Evolutionary conservation across 2,797 vertebrate species (phyloP).

Genomic region (Phyllotis vaccarum): DNA sequence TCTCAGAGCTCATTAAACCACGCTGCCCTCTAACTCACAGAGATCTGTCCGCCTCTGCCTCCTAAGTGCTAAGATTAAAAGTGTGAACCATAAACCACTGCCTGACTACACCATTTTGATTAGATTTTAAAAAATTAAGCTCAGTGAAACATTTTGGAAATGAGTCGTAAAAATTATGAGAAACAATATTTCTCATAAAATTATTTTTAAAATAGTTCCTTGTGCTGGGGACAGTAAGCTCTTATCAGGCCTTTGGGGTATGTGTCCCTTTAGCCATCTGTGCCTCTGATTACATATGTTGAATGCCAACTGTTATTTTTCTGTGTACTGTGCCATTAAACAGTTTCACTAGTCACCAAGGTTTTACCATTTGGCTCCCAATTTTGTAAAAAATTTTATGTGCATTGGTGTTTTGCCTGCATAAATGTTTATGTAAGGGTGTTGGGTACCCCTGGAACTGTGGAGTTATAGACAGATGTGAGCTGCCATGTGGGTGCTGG

Average conservation of each 20-base stretch:
- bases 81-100: background rate
- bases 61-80: background rate
- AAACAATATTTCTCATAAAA: conserved; percentile 9
- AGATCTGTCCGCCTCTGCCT: background rate
- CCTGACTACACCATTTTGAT: background rate
- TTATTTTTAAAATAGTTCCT: background rate
- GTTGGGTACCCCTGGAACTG: background rate
- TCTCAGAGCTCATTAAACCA: background rate
- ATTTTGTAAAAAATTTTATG: background rate
- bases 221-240: background rate
- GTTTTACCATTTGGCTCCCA: background rate
- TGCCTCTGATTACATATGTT: background rate
- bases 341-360: background rate
- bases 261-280: too few relatives aligned
- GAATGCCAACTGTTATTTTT: background rate
- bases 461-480: background rate
- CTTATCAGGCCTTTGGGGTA: background rate
- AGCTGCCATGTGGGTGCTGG: background rate
- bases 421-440: background rate
- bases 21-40: background rate
- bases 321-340: background rate
- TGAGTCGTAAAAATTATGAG: background rate
- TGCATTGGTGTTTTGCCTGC: background rate
- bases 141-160: background rate
- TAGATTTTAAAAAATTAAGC: background rate